Base-by-base conservation (phyloP, 1,140 invertebrate genomes). In the Aphidius gifuensis region DNA sequence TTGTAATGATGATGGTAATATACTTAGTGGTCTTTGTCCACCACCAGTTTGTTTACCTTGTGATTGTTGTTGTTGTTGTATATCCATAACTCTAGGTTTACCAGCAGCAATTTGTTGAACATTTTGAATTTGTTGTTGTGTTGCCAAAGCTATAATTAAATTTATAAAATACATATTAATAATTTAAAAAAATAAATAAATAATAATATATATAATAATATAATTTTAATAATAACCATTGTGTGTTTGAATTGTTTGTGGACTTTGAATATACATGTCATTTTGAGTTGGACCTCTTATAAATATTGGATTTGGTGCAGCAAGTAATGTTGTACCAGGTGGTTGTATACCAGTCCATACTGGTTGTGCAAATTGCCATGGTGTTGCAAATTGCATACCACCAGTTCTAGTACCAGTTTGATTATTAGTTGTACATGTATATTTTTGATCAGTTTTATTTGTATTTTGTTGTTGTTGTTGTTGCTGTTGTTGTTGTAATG, bases 261-360 rank as follows among this genome's bases (percentile, higher is more conserved):
- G 88, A 72, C 88, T 90, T 71, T 93, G 92, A 67, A 95, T 93
- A 68, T 92, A 93, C 89, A 95, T 93, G 73, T 93, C 91, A 9
- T 88, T 87, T 69, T 92, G 91, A 0, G 82, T 76, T 4, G 86
- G 84, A 7, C 91, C 89, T 60, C 92, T 79, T 66, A 94, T 93
- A 68, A 94, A 92, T 68, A 93, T 93, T 38, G 88, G 89, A 80
- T 92, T 93, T 5, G 87, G 88, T 1, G 86, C 78, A 4, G 85
- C 84, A 5, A 80, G 78, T 5, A 90, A 77, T 1, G 91, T 72
- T 4, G 86, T 80, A n/a, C 61, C 61, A 44, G 85, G 86, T 7
- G 88, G 86, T 65, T 89, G 90, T 32, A 93, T 64, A 42, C 83
- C 90, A 46, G 85, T 85, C 69, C 87, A 77, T 71, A 90, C 84